Percentiles rank a stretch among this genome's conserved stretches.
Evolutionary conservation across 2,113 vertebrate genomes (phyloP).

Genomic region (Micromys minutus): DNA sequence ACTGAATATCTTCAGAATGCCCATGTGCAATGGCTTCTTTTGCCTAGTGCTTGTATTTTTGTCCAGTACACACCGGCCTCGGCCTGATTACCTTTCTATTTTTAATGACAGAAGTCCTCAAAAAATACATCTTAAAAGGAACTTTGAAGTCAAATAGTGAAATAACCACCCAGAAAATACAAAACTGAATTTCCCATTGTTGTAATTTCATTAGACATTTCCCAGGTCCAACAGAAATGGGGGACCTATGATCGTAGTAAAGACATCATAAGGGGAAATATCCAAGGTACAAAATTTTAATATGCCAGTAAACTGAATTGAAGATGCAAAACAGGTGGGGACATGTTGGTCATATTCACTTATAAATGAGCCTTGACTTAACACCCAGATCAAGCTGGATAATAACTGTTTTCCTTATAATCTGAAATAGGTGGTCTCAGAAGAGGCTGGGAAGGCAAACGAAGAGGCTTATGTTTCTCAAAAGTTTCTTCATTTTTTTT

Average conservation of each 20-base stretch:
- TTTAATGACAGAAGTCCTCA: conserved; percentile 65
- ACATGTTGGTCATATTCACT: neutral
- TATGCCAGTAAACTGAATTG: neutral
- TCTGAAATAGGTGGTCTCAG: neutral
- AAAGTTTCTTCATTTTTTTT: neutral
- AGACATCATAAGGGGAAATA: neutral
- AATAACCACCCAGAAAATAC: conserved; percentile 38
- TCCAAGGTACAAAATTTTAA: neutral
- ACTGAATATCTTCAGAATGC: neutral
- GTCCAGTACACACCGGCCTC: conserved; percentile 35
- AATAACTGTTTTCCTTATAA: neutral
- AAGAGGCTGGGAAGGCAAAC: neutral
- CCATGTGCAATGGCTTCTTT: neutral
- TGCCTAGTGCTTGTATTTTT: conserved; percentile 30
- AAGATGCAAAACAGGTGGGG: neutral
- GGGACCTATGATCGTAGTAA: neutral
- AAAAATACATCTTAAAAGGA: conserved; percentile 55
- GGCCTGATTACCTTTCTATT: conserved; percentile 57
- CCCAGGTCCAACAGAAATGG: neutral
- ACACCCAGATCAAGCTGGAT: neutral
- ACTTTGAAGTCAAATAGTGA: conserved; percentile 32
- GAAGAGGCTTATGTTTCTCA: neutral
- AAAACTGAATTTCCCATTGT: conserved; percentile 38
- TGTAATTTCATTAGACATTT: conserved; percentile 11
- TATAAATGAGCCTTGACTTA: neutral